Conservation (phyloP, 2,797 vertebrate species). For the Periophthalmus magnuspinnatus region DNA sequence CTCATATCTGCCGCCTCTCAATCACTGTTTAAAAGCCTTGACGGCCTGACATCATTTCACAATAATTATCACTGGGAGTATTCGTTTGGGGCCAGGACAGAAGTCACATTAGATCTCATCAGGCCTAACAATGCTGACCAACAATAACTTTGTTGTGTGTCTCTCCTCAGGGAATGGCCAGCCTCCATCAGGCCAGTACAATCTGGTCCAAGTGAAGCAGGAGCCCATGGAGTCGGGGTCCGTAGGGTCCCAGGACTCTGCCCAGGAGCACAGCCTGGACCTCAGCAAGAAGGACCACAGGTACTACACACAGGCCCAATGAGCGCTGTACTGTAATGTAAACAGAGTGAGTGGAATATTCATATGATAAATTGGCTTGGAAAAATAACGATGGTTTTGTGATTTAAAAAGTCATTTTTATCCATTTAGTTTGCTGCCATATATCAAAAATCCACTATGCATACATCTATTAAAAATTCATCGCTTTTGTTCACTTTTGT, state of each 20-base stretch:
- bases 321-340: constrained; percentile 3
- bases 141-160: constrained; percentile 81
- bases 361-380: constrained; percentile 24
- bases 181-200: constrained; percentile 80
- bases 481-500: constrained; percentile 53
- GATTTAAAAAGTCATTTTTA: constrained; percentile 25
- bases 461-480: constrained; percentile 44
- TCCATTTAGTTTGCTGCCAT: constrained; percentile 29
- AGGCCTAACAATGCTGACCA: constrained; percentile 89
- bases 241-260: constrained; percentile 77
- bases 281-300: constrained; percentile 93
- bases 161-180: constrained; percentile 88
- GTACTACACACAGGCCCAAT: constrained; percentile 60
- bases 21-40: constrained; percentile 91
- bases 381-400: constrained; percentile 33
- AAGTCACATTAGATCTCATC: constrained; percentile 91
- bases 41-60: constrained; percentile 96
- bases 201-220: constrained; percentile 87
- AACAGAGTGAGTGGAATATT: constrained; percentile 20
- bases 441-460: constrained; percentile 22
- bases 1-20: constrained; percentile 88
- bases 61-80: constrained; percentile 97
- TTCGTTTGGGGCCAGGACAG: constrained; percentile 84
- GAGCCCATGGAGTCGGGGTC: constrained; percentile 79
- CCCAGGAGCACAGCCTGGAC: constrained; percentile 94